A percentile compares a stretch with the other conserved stretches of the same genome.
Evolutionary conservation across 2,797 vertebrate species (phyloP).

Genomic region (Loris lydekkerianus): DNA sequence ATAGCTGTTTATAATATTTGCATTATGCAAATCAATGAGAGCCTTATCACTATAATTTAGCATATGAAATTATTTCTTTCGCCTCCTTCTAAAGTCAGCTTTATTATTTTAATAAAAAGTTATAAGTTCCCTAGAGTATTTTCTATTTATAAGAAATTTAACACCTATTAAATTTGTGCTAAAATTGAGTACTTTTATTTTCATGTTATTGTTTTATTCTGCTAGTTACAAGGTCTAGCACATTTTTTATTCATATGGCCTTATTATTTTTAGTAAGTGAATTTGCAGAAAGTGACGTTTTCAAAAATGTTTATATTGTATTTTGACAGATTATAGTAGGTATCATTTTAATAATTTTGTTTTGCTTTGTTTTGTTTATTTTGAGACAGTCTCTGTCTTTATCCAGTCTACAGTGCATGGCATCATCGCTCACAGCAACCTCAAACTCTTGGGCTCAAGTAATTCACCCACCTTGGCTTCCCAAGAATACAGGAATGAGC

Average conservation of each 20-base stretch:
- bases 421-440: too few relatives aligned
- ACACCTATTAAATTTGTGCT: neutral
- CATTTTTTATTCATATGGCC: neutral
- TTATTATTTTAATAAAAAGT: neutral
- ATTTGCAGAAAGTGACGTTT: neutral
- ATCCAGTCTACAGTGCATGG: too few relatives aligned
- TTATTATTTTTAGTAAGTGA: neutral
- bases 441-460: too few relatives aligned
- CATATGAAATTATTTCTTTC: neutral
- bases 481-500: too few relatives aligned
- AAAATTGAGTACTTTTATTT: neutral
- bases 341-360: neutral
- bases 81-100: neutral
- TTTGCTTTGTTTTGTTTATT: too few relatives aligned
- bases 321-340: neutral
- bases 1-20: neutral
- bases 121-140: neutral
- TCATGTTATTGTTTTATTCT: neutral
- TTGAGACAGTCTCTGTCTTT: too few relatives aligned
- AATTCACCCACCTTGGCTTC: too few relatives aligned
- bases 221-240: neutral
- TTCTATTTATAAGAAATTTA: neutral
- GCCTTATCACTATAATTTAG: neutral
- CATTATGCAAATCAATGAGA: neutral
- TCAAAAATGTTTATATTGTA: neutral